Base-by-base conservation (phyloP, 1,140 invertebrate species). In the Hylaeus anthracinus region DNA sequence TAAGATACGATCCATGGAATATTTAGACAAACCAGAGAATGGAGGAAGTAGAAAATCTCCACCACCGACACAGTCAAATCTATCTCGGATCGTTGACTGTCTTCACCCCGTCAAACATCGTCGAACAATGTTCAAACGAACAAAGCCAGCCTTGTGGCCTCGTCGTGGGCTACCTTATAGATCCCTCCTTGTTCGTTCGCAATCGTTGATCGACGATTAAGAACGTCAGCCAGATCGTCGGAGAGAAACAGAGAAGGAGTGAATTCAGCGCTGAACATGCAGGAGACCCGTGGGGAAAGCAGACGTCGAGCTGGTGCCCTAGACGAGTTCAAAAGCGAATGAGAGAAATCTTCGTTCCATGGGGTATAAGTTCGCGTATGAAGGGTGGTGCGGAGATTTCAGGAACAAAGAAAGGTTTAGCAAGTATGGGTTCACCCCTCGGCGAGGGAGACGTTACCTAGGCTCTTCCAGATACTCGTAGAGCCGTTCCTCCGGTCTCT, bases 401-500 rank as follows among this genome's bases (percentile, higher is more conserved):
- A 39, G 15, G 69, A 37, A 72, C 14, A 63, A 37, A 53, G 39
- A 41, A 60, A 63, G 75, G 37, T 70, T 73, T 53, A 71, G 67
- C 51, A 84, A 72, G 63, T 74, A 76, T 55, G 61, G 51, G 51
- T 72, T 51, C 72, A 64, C 14, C 67, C 56, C 58, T 15, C 55
- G 41, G 14, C 53, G 9, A 15, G 72, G 53, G 37, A 41, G 58
- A 77, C 56, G 89, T 92, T 92, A 92, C 91, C 90, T 91, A 91
- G 85, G 81, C 70, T 72, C 83, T 72, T 88, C 86, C 79, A 85
- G 73, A 73, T 83, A 89, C 79, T 90, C 84, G 86, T 89, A 89
- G 60, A 90, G 86, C 67, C 84, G 88, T 85, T 79, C 89, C 65
- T 88, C 85, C 53, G 85, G 74, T 81, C 86, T 90, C 79, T 84